Percentiles rank a stretch among this genome's conserved stretches.
Conservation (phyloP, 2,113 vertebrate species). For the Seriola dumerili region DNA sequence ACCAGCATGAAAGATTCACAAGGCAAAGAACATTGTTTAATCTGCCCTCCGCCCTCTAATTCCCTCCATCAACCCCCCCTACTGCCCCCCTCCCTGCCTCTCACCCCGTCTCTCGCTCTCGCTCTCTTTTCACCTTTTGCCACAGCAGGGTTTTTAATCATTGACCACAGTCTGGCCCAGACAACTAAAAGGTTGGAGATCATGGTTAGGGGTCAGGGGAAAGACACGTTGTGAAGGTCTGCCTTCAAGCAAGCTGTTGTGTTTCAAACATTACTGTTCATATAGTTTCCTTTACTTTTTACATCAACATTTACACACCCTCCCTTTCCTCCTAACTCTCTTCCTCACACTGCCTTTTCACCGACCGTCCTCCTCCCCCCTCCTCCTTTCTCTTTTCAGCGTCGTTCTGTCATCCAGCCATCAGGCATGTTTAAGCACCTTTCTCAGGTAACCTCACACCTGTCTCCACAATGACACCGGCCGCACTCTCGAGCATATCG, state of each 20-base stretch:
- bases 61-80: slow-evolving; percentile 26
- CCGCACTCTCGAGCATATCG: slow-evolving; percentile 16
- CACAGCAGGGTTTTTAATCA: slow-evolving; percentile 67
- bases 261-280: slow-evolving; percentile 20
- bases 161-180: slow-evolving; percentile 60
- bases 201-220: slow-evolving; percentile 37
- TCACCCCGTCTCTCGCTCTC: not conserved
- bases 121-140: slow-evolving; percentile 37
- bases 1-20: slow-evolving; percentile 74
- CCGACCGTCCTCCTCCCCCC: not conserved
- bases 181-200: slow-evolving; percentile 64
- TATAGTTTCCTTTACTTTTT: not conserved
- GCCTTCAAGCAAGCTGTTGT: not conserved
- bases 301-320: slow-evolving; percentile 14
- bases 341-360: slow-evolving; percentile 1
- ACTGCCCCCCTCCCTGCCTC: not conserved
- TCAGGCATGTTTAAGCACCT: slow-evolving; percentile 60
- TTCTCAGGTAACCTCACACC: slow-evolving; percentile 68
- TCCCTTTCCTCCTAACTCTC: slow-evolving; percentile 8
- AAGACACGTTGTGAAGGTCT: not conserved
- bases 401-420: slow-evolving; percentile 43
- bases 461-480: slow-evolving; percentile 38
- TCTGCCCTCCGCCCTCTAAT: slow-evolving; percentile 60
- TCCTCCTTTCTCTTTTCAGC: slow-evolving; percentile 26
- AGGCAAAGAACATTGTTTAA: slow-evolving; percentile 76